Evolutionary conservation across 2,113 vertebrate species (phyloP).

Genomic region (Otolemur garnettii): DNA sequence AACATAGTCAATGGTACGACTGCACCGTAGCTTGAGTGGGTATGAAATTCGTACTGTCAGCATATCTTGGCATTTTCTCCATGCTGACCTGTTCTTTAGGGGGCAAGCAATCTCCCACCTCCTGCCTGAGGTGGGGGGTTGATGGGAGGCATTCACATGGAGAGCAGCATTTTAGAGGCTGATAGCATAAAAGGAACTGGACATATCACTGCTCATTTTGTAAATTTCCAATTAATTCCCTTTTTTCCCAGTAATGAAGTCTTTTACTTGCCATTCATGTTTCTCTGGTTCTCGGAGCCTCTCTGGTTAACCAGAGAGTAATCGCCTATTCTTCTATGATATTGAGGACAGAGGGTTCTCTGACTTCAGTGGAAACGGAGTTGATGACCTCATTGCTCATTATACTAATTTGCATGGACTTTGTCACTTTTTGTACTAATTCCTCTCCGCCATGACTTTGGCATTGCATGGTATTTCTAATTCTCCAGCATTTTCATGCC

Average conservation of each 20-base stretch:
- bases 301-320: background rate
- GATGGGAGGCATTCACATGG: background rate
- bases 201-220: background rate
- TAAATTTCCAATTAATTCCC: background rate
- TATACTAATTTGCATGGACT: background rate
- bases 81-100: background rate
- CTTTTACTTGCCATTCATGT: background rate
- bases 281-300: background rate
- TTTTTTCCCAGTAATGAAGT: background rate
- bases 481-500: background rate
- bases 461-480: background rate
- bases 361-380: background rate
- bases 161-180: background rate
- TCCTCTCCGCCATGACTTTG: background rate
- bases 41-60: background rate
- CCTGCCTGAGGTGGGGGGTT: background rate
- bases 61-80: background rate
- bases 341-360: background rate
- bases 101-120: background rate
- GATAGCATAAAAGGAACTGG: background rate
- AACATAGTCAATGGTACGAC: background rate
- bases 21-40: fast-evolving
- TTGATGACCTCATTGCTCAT: background rate
- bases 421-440: background rate
- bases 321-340: background rate